phyloP scores from a whole-genome alignment of 2,888 invertebrate genomes.

The Agonopterix alstromeriana region DNA sequence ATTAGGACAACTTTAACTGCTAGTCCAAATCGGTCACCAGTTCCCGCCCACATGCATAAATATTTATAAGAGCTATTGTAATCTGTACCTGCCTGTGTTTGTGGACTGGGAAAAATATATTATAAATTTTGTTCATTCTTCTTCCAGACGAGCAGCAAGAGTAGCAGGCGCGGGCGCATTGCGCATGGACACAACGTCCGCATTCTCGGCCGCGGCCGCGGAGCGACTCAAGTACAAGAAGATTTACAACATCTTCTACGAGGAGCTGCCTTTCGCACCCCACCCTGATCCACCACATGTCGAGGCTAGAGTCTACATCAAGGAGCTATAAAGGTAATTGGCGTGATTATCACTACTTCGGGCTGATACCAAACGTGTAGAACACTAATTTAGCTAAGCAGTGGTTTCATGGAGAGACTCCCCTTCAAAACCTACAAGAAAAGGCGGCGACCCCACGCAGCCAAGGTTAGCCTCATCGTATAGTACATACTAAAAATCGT shows the following conservation, averaged over 20 bases:
- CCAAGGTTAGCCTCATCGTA: too few relatives aligned
- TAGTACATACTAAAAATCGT: too few relatives aligned
- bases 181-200: constrained; percentile 85
- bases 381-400: background rate
- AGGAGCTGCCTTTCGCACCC: constrained; percentile 80
- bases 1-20: too few relatives aligned
- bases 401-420: background rate
- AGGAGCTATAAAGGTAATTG: constrained; percentile 48
- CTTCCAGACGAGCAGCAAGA: constrained; percentile 24
- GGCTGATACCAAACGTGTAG: too few relatives aligned
- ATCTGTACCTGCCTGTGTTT: too few relatives aligned
- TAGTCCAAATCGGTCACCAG: too few relatives aligned
- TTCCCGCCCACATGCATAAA: too few relatives aligned
- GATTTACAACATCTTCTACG: constrained; percentile 80
- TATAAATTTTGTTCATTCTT: too few relatives aligned
- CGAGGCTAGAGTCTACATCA: constrained; percentile 77
- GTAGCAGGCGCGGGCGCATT: constrained; percentile 48
- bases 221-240: constrained; percentile 82
- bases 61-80: too few relatives aligned
- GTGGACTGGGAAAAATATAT: too few relatives aligned
- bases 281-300: constrained; percentile 77
- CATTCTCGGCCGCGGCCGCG: constrained; percentile 85
- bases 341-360: too few relatives aligned
- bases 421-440: background rate
- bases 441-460: too few relatives aligned